phyloP scores from a whole-genome alignment of 2,888 invertebrate species.

The Ariolimax columbianus region DNA sequence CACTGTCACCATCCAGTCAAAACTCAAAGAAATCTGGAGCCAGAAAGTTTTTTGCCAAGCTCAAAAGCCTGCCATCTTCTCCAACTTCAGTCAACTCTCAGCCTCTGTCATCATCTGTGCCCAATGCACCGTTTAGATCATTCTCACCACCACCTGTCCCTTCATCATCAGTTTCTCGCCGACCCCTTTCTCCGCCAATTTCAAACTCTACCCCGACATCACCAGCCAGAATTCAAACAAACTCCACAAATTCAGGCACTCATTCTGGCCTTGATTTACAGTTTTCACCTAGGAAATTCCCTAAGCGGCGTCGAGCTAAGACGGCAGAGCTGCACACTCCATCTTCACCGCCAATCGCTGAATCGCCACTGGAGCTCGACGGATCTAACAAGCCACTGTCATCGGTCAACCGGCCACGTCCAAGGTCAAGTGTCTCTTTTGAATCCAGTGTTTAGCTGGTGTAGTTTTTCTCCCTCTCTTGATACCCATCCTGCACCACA shows the following conservation, averaged over 20 bases:
- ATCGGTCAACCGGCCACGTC: constrained; percentile 52
- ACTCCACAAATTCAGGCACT: constrained; percentile 7
- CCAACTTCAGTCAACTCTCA: constrained; percentile 49
- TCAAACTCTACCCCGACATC: constrained; percentile 52
- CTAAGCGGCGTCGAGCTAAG: constrained; percentile 46
- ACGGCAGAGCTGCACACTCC: constrained; percentile 55
- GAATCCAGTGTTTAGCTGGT: constrained; percentile 37
- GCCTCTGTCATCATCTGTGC: constrained; percentile 39
- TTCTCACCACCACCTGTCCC: constrained; percentile 35
- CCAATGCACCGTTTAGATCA: constrained; percentile 36
- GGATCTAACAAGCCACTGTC: constrained; percentile 48
- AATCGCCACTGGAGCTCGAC: constrained; percentile 55
- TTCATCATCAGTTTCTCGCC: constrained; percentile 19
- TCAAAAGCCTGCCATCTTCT: constrained; percentile 62
- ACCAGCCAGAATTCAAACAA: constrained; percentile 23
- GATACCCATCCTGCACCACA: not conserved
- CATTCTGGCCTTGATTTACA: constrained; percentile 48
- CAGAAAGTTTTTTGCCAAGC: constrained; percentile 69
- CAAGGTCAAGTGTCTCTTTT: constrained; percentile 48
- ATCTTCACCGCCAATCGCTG: constrained; percentile 57
- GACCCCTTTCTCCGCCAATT: constrained; percentile 25
- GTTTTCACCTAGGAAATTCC: constrained; percentile 57
- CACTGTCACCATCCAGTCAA: constrained; percentile 44
- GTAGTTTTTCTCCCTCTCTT: not conserved
- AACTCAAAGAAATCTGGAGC: constrained; percentile 67